Evolutionary conservation across 92 coral and sea anemone species (phyloP).

Genomic region (Phenganax marumi): DNA sequence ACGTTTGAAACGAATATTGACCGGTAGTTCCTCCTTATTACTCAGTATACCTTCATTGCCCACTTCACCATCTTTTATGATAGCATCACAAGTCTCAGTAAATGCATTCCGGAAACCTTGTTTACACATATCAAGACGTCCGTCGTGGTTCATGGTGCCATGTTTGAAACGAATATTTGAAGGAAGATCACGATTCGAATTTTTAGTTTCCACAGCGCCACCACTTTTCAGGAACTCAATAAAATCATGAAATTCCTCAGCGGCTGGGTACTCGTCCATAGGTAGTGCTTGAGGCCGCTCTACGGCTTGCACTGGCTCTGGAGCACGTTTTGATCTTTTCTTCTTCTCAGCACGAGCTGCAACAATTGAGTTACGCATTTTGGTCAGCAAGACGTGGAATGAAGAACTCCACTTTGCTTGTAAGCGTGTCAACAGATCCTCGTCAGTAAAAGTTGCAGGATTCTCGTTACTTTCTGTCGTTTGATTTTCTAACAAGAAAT

Average conservation of each 20-base stretch:
- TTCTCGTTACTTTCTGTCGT: constrained; percentile 1
- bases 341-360: constrained; percentile 41
- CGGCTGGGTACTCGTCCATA: constrained; percentile 60
- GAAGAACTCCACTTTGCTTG: constrained; percentile 57
- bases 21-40: constrained; percentile 39
- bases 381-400: constrained; percentile 44
- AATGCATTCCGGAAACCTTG: no score
- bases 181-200: no score
- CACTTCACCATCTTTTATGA: neutral
- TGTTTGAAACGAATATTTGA: no score
- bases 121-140: no score
- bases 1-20: constrained; percentile 58
- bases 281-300: constrained; percentile 66
- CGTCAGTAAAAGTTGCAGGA: constrained; percentile 35
- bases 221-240: constrained; percentile 54
- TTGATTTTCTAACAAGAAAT: neutral
- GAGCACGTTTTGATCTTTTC: constrained; percentile 47
- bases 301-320: constrained; percentile 63
- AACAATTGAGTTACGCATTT: constrained; percentile 53
- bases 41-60: neutral
- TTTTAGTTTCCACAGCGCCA: neutral
- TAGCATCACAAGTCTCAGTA: no score
- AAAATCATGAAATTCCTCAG: constrained; percentile 51
- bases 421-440: constrained; percentile 55
- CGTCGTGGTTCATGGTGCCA: no score